phyloP scores from a whole-genome alignment of 2,797 vertebrate genomes.

The Pogonophryne albipinna region DNA sequence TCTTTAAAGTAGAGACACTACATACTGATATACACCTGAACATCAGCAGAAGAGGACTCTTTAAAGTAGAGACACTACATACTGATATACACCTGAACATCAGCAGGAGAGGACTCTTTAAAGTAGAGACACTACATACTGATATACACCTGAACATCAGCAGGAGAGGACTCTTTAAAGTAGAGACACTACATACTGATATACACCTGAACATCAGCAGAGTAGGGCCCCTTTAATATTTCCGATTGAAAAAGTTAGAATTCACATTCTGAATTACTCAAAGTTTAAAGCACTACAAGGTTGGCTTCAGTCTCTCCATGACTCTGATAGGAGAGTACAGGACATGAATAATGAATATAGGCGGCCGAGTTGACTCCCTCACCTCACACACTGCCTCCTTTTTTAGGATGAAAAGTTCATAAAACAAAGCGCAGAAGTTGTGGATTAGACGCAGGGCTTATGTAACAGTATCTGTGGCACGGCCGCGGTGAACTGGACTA shows the following conservation, averaged over 20 bases:
- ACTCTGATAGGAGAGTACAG: conserved; percentile 38
- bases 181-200: too few species aligned
- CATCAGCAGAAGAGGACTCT: too few species aligned
- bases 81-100: too few species aligned
- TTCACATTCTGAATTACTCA: not conserved
- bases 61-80: too few species aligned
- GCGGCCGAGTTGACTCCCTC: conserved; percentile 37
- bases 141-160: too few species aligned
- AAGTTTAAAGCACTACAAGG: not conserved
- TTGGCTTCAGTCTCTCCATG: conserved; percentile 32
- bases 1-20: too few species aligned
- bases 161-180: too few species aligned
- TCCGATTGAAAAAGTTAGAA: not conserved
- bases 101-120: too few species aligned
- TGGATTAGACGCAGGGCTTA: conserved; percentile 39
- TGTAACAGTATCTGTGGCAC: conserved; percentile 39
- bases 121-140: too few species aligned
- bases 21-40: too few species aligned
- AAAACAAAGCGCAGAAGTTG: conserved; percentile 49
- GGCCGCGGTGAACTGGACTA: conserved; percentile 51
- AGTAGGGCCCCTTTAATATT: too few species aligned
- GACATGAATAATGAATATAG: conserved; percentile 59
- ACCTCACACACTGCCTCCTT: conserved; percentile 35
- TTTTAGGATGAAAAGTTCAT: conserved; percentile 53
- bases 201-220: too few species aligned